Conservation (phyloP, 53 echinoderm and acorn worm genomes). For the Patiria pectinifera region DNA sequence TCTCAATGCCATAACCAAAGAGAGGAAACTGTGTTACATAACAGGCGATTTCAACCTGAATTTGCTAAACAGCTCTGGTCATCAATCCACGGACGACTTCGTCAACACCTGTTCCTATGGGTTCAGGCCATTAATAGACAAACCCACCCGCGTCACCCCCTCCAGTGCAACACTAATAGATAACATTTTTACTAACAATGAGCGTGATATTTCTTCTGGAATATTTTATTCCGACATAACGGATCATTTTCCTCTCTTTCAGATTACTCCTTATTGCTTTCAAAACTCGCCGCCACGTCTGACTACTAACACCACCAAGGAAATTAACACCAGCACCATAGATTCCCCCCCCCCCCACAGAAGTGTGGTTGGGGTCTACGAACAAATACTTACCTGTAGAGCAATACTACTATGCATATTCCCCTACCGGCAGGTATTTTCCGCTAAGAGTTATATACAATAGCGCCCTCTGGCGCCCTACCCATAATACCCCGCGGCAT, state of each 20-base stretch:
- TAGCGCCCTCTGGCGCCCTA: no score
- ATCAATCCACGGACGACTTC: no score
- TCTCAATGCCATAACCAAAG: no score
- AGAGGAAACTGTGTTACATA: background rate
- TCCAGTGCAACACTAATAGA: background rate
- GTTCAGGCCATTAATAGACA: background rate
- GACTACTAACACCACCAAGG: background rate
- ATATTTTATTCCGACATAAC: background rate
- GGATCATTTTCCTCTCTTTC: conserved; percentile 18
- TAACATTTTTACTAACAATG: background rate
- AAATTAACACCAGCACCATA: background rate
- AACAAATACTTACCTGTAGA: no score
- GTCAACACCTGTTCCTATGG: background rate
- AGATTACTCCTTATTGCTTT: conserved; percentile 3
- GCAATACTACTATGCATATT: no score
- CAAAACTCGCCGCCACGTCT: background rate
- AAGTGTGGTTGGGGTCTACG: no score
- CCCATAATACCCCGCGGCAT: no score
- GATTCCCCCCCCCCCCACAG: no score
- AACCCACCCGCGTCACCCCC: background rate
- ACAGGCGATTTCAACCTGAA: background rate
- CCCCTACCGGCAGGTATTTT: no score
- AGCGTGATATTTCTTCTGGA: background rate
- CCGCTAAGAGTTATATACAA: no score
- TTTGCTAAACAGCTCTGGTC: no score